Evolutionary conservation across 2,797 vertebrate species (phyloP).

Genomic region (Pelobates cultripes): DNA sequence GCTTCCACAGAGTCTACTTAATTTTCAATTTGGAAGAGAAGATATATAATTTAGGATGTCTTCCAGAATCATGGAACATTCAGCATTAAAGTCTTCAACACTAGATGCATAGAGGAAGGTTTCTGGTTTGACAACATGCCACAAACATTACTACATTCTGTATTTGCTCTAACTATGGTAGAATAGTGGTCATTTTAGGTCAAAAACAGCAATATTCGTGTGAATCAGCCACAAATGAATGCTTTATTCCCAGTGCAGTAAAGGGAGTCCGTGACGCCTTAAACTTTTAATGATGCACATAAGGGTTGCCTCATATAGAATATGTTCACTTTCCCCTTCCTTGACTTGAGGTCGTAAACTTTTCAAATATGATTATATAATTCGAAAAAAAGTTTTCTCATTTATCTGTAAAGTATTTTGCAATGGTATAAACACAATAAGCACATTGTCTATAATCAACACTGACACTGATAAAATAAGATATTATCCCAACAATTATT

Average conservation of each 20-base stretch:
- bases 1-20: slow-evolving; percentile 48
- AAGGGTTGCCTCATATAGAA: slow-evolving; percentile 33
- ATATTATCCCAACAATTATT: too few relatives aligned
- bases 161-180: slow-evolving; percentile 47
- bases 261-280: slow-evolving; percentile 31
- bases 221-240: slow-evolving; percentile 48
- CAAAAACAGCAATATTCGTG: slow-evolving; percentile 45
- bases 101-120: slow-evolving; percentile 46
- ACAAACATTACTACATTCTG: slow-evolving; percentile 44
- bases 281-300: slow-evolving; percentile 43
- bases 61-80: slow-evolving; percentile 50
- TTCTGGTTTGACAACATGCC: slow-evolving; percentile 44
- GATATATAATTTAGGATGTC: slow-evolving; percentile 51
- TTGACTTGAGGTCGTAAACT: slow-evolving; percentile 22
- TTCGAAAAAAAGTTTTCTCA: too few relatives aligned
- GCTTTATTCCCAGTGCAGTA: slow-evolving; percentile 35
- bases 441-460: too few relatives aligned
- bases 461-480: too few relatives aligned
- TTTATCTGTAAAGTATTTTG: too few relatives aligned
- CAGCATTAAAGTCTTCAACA: slow-evolving; percentile 46
- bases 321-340: slow-evolving; percentile 15
- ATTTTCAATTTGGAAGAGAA: slow-evolving; percentile 51
- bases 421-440: too few relatives aligned
- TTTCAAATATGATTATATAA: not conserved
- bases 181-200: slow-evolving; percentile 53